These are phyloP conservation scores for Apodemia mormo DNA, from an alignment of 2,888 invertebrate genomes.

Conservation along the genomic window DNA sequence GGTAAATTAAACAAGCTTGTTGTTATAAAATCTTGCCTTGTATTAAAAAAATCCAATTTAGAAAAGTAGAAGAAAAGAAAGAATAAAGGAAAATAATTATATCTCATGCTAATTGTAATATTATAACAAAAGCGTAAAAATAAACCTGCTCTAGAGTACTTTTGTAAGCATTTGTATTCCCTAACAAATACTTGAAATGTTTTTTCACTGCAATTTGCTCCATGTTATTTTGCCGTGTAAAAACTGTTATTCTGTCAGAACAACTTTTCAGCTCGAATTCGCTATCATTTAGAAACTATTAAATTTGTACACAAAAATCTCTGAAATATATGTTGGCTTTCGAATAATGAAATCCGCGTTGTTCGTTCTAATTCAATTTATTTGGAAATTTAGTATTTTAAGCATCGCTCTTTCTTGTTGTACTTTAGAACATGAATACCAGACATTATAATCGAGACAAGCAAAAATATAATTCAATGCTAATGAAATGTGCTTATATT, in stretches of 20 bases:
- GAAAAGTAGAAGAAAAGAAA: no score
- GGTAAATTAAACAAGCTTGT: no score
- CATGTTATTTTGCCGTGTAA: background rate
- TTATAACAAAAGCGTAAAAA: background rate
- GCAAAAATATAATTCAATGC: no score
- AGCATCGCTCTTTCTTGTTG: background rate
- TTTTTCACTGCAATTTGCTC: constrained; percentile 2
- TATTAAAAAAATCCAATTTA: no score
- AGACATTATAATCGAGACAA: no score
- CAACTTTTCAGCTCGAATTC: background rate
- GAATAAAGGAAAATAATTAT: no score
- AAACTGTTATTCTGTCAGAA: background rate
- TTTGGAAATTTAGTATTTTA: background rate
- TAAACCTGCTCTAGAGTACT: background rate
- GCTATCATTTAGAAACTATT: background rate
- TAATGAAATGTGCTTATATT: no score
- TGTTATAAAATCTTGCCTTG: no score
- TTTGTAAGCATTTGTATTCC: constrained; percentile 2
- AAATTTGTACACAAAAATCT: background rate
- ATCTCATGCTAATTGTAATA: background rate
- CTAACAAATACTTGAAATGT: background rate
- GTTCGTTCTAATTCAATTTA: background rate
- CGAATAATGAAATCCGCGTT: background rate
- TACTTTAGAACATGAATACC: no score
- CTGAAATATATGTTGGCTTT: background rate